Conservation (phyloP, 2,113 vertebrate species). For the Hypomesus transpacificus region DNA sequence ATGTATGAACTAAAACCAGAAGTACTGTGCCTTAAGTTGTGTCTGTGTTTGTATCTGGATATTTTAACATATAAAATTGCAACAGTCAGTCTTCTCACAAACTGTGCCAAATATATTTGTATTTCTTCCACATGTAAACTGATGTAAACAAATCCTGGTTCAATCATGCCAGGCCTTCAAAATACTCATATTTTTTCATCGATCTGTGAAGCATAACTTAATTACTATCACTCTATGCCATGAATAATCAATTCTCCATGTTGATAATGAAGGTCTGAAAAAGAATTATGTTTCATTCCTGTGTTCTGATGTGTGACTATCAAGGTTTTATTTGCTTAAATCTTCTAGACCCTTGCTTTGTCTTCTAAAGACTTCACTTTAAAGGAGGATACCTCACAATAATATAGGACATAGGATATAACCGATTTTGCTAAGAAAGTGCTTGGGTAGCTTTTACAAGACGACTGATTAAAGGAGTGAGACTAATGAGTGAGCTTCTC, state of each 20-base stretch:
- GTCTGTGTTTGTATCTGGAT: too few relatives aligned
- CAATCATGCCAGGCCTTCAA: slow-evolving; percentile 5
- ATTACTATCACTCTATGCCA: slow-evolving; percentile 18
- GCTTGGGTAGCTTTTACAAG: neutral
- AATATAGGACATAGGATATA: neutral
- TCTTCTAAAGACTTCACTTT: too few relatives aligned
- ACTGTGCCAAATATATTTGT: too few relatives aligned
- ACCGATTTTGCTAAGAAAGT: neutral
- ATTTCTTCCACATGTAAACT: neutral
- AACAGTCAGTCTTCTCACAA: too few relatives aligned
- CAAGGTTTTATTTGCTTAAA: slow-evolving; percentile 28
- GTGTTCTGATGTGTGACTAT: slow-evolving; percentile 12
- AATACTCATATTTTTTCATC: slow-evolving; percentile 31
- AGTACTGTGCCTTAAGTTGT: too few relatives aligned
- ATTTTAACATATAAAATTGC: too few relatives aligned
- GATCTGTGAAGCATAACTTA: slow-evolving; percentile 27
- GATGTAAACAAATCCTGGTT: neutral
- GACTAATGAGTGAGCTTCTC: neutral
- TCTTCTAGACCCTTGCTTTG: too few relatives aligned
- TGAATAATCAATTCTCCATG: slow-evolving; percentile 18
- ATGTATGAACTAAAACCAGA: too few relatives aligned
- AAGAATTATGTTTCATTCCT: neutral
- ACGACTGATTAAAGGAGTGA: neutral
- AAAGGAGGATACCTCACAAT: neutral
- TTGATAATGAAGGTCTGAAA: slow-evolving; percentile 19